Conservation (phyloP, 2,113 vertebrate genomes). For the Prochilodus magdalenae region DNA sequence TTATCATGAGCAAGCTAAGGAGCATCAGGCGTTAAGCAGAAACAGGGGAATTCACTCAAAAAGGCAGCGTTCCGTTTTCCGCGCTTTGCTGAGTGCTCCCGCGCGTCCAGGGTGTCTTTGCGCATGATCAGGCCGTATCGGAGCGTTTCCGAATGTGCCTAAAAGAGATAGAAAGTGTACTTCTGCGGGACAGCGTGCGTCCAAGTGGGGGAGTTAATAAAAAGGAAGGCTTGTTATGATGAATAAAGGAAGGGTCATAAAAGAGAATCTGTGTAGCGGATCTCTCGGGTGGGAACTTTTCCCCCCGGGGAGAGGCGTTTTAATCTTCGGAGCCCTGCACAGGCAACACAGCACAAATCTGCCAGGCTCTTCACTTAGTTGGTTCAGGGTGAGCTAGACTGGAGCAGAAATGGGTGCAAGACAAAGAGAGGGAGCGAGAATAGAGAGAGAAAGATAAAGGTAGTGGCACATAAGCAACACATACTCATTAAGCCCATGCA, state of each 20-base stretch:
- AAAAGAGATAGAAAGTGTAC: slow-evolving; percentile 59
- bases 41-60: background rate
- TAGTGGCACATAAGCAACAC: no score
- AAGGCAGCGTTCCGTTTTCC: background rate
- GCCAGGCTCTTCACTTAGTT: no score
- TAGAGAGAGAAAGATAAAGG: no score
- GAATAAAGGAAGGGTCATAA: slow-evolving; percentile 77
- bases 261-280: slow-evolving; percentile 77
- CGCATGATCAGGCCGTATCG: background rate
- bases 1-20: background rate
- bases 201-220: slow-evolving; percentile 77
- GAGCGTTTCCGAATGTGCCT: slow-evolving; percentile 22
- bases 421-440: no score
- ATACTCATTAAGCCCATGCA: no score
- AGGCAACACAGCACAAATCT: no score
- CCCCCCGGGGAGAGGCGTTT: slow-evolving; percentile 72
- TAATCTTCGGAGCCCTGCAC: slow-evolving; percentile 66
- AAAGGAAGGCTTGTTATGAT: slow-evolving; percentile 77
- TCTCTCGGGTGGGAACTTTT: slow-evolving; percentile 69
- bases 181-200: slow-evolving; percentile 61
- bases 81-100: background rate
- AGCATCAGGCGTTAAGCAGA: background rate
- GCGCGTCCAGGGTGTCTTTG: background rate
- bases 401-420: no score
- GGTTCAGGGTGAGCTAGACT: no score